phyloP scores from a whole-genome alignment of 2,113 vertebrate species.

The Dinomys branickii region DNA sequence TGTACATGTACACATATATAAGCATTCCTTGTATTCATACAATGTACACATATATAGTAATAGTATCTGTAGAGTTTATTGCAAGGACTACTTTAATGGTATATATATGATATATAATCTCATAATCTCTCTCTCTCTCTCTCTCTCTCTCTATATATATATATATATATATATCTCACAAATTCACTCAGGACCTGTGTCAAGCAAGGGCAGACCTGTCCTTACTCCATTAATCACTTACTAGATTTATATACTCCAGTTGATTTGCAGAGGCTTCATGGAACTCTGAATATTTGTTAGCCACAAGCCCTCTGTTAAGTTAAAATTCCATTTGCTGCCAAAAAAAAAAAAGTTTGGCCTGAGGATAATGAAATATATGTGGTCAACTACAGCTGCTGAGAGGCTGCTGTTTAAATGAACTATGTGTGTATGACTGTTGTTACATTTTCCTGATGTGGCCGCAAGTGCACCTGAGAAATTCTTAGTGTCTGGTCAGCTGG shows the following conservation, averaged over 20 bases:
- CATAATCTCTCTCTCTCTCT: no score
- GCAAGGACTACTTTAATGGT: neutral
- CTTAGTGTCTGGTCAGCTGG: neutral
- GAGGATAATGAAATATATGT: conserved; percentile 17
- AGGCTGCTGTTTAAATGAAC: conserved; percentile 22
- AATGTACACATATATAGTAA: neutral
- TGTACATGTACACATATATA: neutral
- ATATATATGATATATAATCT: no score
- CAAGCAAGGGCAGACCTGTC: neutral
- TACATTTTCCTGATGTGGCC: neutral
- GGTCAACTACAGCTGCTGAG: neutral
- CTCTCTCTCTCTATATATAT: no score
- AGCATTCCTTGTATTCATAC: neutral
- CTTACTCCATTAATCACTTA: neutral
- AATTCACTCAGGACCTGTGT: neutral
- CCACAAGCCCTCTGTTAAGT: conserved; percentile 21
- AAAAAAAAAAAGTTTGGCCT: neutral
- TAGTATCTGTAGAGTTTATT: neutral
- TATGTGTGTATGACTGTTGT: neutral
- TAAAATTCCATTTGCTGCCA: conserved; percentile 44
- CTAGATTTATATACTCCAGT: neutral
- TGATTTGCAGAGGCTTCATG: neutral
- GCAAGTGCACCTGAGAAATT: neutral
- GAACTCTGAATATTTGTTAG: neutral
- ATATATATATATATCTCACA: neutral